Evolutionary conservation across 2,888 invertebrate genomes (phyloP), one percentile per base, ranked within the genome.

Genomic region (Stenoptilia bipunctidactyla): DNA sequence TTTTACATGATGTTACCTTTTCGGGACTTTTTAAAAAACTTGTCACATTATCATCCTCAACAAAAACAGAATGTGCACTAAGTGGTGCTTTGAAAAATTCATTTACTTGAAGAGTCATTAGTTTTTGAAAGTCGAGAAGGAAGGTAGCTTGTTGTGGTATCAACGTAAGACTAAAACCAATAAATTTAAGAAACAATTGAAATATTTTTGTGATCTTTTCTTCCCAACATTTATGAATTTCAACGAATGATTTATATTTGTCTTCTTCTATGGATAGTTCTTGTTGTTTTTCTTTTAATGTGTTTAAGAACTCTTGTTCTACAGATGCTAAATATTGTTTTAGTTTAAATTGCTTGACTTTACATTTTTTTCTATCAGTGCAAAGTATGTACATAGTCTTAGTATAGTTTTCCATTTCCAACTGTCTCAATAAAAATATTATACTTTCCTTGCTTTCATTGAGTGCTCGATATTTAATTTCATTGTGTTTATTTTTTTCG

Each of bases 121-220:
- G 59, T 53, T 71, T 76, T 56, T 83, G 70, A 37, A 83, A 61
- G 48, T 83, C 69, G 30, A 83, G 52, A 38, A 83, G 56, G 54
- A 83, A 83, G 1, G 66, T 61, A 12, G 70, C 52, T 56, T 83
- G 83, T 52, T 83, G 80, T 15, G 83, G 83, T 39, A 83, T 49
- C 40, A 83, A 47, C 48, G 77, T 74, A 12, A 83, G 50, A 43
- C 71, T 66, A 44, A 70, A 83, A 49, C 74, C 72, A 8, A 80
- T 64, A 50, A 82, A 83, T 50, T 77, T 82, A 4, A 79, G 46
- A 54, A 83, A 82, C 14, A 83, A 44, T 39, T 67, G 52, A 1
- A 80, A 44, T n/a, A 83, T 54, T 55, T 79, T 80, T 43, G 61
- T 63, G 8, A 72, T 69, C 50, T 73, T 80, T 1, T 65, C 64